Percentiles rank a stretch among this genome's conserved stretches.
phyloP scores from a whole-genome alignment of 2,113 vertebrate species.

The Pygoscelis adeliae region DNA sequence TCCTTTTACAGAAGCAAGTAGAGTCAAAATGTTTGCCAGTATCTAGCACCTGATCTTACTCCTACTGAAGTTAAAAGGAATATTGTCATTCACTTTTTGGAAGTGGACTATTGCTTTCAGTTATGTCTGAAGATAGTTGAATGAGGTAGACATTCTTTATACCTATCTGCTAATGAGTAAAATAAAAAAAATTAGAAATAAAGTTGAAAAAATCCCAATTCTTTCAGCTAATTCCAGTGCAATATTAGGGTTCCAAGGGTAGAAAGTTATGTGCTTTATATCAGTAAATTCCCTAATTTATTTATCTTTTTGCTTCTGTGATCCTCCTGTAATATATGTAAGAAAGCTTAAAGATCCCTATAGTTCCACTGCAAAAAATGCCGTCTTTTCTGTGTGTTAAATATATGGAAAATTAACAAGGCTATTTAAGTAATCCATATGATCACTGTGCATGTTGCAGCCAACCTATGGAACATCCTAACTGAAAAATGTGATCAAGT shows the following conservation, averaged over 20 bases:
- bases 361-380: background rate
- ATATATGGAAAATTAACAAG: background rate
- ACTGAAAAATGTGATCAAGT: background rate
- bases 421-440: background rate
- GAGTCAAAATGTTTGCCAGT: background rate
- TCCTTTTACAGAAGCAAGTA: background rate
- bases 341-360: background rate
- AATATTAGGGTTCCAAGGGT: background rate
- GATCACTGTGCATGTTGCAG: background rate
- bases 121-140: background rate
- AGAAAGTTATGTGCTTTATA: background rate
- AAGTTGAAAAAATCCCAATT: background rate
- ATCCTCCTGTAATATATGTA: background rate
- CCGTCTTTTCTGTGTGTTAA: background rate
- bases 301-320: background rate
- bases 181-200: background rate
- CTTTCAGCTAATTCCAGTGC: background rate
- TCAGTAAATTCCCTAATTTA: background rate
- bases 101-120: background rate
- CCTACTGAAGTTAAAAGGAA: background rate
- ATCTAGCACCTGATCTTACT: background rate
- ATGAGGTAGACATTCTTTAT: background rate
- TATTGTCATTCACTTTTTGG: background rate
- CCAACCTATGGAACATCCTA: background rate
- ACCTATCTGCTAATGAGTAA: background rate